Percentiles rank a stretch among this genome's conserved stretches.
Conservation (phyloP, 2,797 vertebrate genomes). For the Falco berigora region DNA sequence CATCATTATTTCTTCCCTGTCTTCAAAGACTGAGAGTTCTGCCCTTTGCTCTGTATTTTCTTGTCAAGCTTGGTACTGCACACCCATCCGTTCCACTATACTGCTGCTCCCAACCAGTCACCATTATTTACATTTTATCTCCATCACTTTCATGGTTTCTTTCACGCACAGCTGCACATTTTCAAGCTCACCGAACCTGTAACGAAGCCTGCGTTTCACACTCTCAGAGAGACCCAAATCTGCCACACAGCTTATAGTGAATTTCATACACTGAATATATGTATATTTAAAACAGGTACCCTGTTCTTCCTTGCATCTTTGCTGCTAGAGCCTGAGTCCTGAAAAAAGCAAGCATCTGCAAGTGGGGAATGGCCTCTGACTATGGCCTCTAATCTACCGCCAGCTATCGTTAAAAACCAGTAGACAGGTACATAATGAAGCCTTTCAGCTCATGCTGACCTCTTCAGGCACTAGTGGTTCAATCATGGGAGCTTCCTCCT, state of each 20-base stretch:
- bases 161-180: neutral
- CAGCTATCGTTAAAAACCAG: neutral
- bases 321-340: neutral
- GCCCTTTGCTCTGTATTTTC: neutral
- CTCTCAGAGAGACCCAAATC: neutral
- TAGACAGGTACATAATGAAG: neutral
- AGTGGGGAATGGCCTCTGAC: neutral
- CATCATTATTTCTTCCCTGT: neutral
- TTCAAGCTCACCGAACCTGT: neutral
- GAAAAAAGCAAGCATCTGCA: neutral
- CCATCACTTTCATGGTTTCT: neutral
- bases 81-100: neutral
- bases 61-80: neutral
- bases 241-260: neutral
- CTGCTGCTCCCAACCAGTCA: neutral
- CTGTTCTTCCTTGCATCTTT: neutral
- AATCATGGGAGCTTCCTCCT: slow-evolving; percentile 88
- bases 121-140: neutral
- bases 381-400: neutral
- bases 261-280: neutral
- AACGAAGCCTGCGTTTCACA: neutral
- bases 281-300: neutral
- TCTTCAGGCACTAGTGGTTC: slow-evolving; percentile 88
- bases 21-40: neutral
- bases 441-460: slow-evolving; percentile 75